Evolutionary conservation across 2,113 vertebrate genomes (phyloP), one percentile per base, ranked within the genome.

Genomic region (Lichenostomus cassidix): DNA sequence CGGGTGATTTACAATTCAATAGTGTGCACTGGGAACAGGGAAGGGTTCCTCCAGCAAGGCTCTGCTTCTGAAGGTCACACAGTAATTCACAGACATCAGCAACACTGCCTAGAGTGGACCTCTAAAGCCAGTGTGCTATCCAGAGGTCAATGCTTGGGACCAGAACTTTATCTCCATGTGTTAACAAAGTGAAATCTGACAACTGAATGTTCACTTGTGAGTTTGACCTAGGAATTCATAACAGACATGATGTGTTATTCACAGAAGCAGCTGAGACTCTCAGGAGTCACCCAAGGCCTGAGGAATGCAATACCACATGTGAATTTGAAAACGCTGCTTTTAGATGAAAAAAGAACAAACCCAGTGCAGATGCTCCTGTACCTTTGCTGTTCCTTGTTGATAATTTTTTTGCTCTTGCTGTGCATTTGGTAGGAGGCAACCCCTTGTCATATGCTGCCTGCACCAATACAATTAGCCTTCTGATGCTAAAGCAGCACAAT

Each of bases 391-490:
- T 35, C 22, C 63, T 63, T 28, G 31, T 2, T 50, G 60, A 89
- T 22, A 39, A 47, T 50, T 68, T 85, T 85, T 92, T 71, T 73
- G 56, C 69, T 60, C 58, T 64, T 39, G 14, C 24, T 6, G 9
- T 33, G 29, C 41, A 49, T 80, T 73, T 59, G 39, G 19, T 41
- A 88, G 44, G 42, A 92, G 37, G 60, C 21, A 65, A 74, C 21
- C 3, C 18, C 79, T 73, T 49, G 52, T 83, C 94, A 80, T 75
- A 85, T 0, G 4, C 58, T 93, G 90, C 64, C 64, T 87, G 64
- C 33, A 55, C 17, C 2, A 5, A 77, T 59, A 87, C 75, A 95
- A 94, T 96, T 90, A 97, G 92, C 50, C 60, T 94, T 59, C 80
- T 2, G 10, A 69, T 37, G 75, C 53, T 78, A 95, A 96, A 85